Conservation (phyloP, 2,888 invertebrate genomes). For the Gymnocheta viridis region DNA sequence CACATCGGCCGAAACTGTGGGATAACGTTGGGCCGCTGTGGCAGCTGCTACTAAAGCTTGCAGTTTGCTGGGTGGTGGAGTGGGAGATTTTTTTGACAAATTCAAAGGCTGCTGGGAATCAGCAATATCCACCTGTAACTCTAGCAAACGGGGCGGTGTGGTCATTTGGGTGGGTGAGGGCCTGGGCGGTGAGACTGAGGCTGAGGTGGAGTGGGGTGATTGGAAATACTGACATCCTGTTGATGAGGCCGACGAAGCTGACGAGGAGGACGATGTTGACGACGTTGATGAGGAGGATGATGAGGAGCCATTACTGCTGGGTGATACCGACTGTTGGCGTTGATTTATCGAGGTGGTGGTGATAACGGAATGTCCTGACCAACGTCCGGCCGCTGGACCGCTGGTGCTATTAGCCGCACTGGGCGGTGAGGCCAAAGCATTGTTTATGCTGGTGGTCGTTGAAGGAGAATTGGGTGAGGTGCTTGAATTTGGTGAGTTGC, state of each 20-base stretch:
- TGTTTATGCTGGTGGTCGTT: constrained; percentile 77
- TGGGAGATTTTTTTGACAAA: constrained; percentile 92
- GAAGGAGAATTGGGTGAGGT: constrained; percentile 78
- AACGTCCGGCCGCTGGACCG: constrained; percentile 76
- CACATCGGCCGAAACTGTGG: constrained; percentile 80
- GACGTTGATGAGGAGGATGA: constrained; percentile 75
- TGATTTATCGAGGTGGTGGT: constrained; percentile 84
- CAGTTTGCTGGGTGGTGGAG: constrained; percentile 86
- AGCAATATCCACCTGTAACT: constrained; percentile 92
- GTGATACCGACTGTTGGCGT: constrained; percentile 82
- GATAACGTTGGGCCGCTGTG: constrained; percentile 79
- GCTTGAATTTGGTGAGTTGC: constrained; percentile 67
- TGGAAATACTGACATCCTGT: constrained; percentile 82
- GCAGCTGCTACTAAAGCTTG: constrained; percentile 79
- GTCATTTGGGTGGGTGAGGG: constrained; percentile 80
- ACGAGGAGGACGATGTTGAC: constrained; percentile 67
- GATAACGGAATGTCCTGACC: constrained; percentile 84
- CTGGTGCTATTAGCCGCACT: constrained; percentile 18
- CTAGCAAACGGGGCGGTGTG: constrained; percentile 84
- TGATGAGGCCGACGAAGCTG: constrained; percentile 75
- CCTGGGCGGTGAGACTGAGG: constrained; percentile 82
- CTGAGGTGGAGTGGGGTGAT: constrained; percentile 82
- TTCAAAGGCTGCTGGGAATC: constrained; percentile 92
- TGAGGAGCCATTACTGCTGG: constrained; percentile 78
- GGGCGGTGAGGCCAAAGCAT: constrained; percentile 80